These are phyloP conservation scores for Lordiphosa collinella DNA, from an alignment of 1,140 invertebrate genomes.

Conservation along the genomic window DNA sequence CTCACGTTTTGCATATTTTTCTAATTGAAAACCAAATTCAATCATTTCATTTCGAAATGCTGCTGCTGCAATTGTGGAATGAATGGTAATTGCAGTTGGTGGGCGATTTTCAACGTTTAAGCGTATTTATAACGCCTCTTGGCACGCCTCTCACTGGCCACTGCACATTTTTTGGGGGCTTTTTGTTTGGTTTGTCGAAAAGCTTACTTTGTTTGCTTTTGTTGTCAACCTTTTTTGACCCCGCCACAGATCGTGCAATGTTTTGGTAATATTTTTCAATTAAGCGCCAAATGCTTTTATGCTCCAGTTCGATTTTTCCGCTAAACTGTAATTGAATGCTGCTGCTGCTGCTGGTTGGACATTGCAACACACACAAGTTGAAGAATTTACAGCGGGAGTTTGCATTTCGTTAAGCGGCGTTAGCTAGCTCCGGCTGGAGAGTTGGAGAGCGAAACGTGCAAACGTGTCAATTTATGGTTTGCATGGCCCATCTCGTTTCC, in stretches of 20 bases:
- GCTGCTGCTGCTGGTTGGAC: neutral
- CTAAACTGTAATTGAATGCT: slow-evolving; percentile 15
- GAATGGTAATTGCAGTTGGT: slow-evolving; percentile 50
- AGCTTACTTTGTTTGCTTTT: slow-evolving; percentile 39
- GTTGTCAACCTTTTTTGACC: slow-evolving; percentile 56
- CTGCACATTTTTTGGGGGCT: slow-evolving; percentile 9
- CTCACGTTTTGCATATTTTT: slow-evolving; percentile 53
- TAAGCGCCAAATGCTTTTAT: slow-evolving; percentile 47
- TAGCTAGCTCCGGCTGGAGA: slow-evolving; percentile 28
- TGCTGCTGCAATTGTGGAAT: slow-evolving; percentile 4
- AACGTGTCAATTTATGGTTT: slow-evolving; percentile 56
- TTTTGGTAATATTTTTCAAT: slow-evolving; percentile 56
- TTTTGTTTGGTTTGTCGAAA: neutral
- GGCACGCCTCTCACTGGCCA: slow-evolving; percentile 32
- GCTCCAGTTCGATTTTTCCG: slow-evolving; percentile 41
- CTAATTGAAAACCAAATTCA: slow-evolving; percentile 56
- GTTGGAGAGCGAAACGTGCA: slow-evolving; percentile 36
- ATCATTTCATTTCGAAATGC: slow-evolving; percentile 51
- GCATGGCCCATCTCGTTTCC: slow-evolving; percentile 39
- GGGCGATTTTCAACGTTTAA: slow-evolving; percentile 26
- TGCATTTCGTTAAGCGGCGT: slow-evolving; percentile 32
- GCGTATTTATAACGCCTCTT: slow-evolving; percentile 42
- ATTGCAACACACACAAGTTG: slow-evolving; percentile 25
- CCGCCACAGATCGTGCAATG: slow-evolving; percentile 32
- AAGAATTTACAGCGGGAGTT: slow-evolving; percentile 38